Evolutionary conservation across 2,888 invertebrate genomes (phyloP), one percentile per base, ranked within the genome.

Genomic region (Epirrita christyi): DNA sequence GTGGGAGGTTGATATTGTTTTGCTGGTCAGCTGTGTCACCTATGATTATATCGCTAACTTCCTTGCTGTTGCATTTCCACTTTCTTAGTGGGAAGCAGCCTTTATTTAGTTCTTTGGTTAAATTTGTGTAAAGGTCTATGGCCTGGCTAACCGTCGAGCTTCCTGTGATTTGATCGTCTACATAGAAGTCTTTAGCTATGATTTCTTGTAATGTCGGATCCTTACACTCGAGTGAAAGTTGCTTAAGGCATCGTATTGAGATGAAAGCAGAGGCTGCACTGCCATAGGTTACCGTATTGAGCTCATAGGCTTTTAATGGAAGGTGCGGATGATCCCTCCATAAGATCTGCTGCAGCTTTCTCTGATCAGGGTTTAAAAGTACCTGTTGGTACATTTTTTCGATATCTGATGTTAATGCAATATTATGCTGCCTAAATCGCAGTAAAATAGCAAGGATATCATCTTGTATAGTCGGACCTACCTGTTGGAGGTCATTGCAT

Each of bases 201-300:
- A 11, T n/a, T 6, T 21, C 6, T 11, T 1, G 5, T 6, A 38
- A 11, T 2, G 6, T 6, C 0, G 15, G 6, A 14, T 47, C 38
- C 5, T 3, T 6, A 28, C 47, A 47, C n/a, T 47, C 47, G 1
- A n/a, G 2, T 4, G 15, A 21, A 8, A 47, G 11, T 15, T 47
- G 47, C 4, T 7, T 27, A 6, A 47, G 21, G 11, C 47, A 47
- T 11, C 47, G 15, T 7, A 37, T 47, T 4, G 27, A n/a, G 4
- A 47, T 14, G 10, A 13, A 38, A 2, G 47, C 21, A 5, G 68
- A 68, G 6, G 67, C 60, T 0, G 67, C 58, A 0, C 63, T 65
- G 6, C 68, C 68, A 28, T 68, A 70, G 6, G 67, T 67, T 4
- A 66, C 51, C 3, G 66, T 70, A 40, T 67, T 67, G 27, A 67